Base-by-base conservation (phyloP, 2,113 vertebrate species). In the Polypterus bichir region DNA sequence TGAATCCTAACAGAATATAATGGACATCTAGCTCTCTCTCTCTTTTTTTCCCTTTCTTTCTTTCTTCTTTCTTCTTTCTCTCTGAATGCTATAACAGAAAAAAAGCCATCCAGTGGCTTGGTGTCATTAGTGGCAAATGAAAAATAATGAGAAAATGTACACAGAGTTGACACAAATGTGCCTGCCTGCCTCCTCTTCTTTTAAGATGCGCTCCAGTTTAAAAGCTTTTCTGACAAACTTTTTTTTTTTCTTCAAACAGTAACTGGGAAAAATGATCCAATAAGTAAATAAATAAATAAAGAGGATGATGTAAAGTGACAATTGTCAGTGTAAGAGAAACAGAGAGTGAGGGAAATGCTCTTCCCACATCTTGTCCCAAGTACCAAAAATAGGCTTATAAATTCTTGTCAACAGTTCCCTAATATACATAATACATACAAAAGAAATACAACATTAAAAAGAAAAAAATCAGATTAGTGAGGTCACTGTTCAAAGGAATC, bases 41-140 rank as follows among this genome's bases (percentile, higher is more conserved):
- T 63, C 46, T 44, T 51, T 60, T 49, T 46, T 44, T 61, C 10
- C 52, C 55, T 44, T 63, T 61, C 48, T 51, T 48, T 7, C 11
- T 70, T 54, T 66, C 59, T 48, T 7, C 11, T 70, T 54, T 66
- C 59, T 27, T 2, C 46, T 44, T 57, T 27, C 79, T 84, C 82
- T 80, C 76, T 68, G 75, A 84, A 86, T 83, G 27, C 82, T 82
- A 84, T 83, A 86, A 86, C 87, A 86, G 83, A 81, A 71, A 79
- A 77, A 86, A 83, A 89, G 77, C 84, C 80, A 85, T 81, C 81
- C 81, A 79, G 72, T 84, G 83, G 85, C 79, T 81, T 75, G 62
- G 75, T 85, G 83, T 89, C 84, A 90, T 91, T 91, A 89, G 81
- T 74, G 82, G 74, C 76, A 87, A 91, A 90, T 89, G 86, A 89